Evolutionary conservation across 2,113 vertebrate genomes (phyloP), one percentile per base, ranked within the genome.

Genomic region (Rattus rattus): DNA sequence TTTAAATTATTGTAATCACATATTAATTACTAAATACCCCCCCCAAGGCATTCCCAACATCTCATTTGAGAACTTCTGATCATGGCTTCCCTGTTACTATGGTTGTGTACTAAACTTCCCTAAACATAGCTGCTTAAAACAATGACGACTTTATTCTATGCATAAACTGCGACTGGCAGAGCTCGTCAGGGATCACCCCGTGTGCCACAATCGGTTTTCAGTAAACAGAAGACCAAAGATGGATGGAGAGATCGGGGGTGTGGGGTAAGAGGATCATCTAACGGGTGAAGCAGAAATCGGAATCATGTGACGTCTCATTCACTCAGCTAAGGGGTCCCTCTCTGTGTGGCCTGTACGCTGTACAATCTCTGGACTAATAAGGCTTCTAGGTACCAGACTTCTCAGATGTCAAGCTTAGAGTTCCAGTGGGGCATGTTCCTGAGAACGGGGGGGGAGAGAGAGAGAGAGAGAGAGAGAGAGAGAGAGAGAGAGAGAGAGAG

Each of bases 281-380:
- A 36, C 1, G 33, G 26, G 43, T 39, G 5, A 54, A 8, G n/a
- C n/a, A 59, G 52, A 59, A 59, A 8, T 4, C 20, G 10, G 13
- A 28, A 52, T 4, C 49, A 33, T 0, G 7, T 17, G 70, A 70
- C 5, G 20, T 39, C 5, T 76, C 43, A 0, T 12, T 36, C 30
- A 26, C 5, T 67, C 8, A 39, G 59, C 65, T 19, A 52, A 28
- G 49, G 22, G 3, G 16, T 14, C 52, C 30, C 9, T 22, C 65
- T 39, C 30, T 30, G 1, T 24, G 36, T 26, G 63, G 17, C 76
- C 69, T 20, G 52, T 36, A 47, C n/a, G 33, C 84, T 47, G 61
- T 26, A 2, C 1, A 20, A 26, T 65, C 83, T 94, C 92, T 63
- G 28, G 4, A 39, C 39, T 9, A 30, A 2, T 30, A 61, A 39